Base-by-base conservation (phyloP, 2,797 vertebrate species). In the Sebastes ruberrimus region DNA sequence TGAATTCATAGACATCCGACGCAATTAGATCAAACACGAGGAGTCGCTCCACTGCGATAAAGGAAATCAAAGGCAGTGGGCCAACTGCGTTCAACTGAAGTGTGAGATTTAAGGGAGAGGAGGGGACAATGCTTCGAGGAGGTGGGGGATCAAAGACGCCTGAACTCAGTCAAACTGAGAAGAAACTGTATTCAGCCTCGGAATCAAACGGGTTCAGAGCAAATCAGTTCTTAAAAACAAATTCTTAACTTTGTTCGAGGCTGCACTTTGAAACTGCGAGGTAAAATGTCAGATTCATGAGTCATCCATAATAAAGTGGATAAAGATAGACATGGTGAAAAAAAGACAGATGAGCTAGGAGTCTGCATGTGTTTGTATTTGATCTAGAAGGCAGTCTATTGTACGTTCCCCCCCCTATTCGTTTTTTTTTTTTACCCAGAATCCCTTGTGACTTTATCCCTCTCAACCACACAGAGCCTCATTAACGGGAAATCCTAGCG, bases 401-500 rank as follows among this genome's bases (percentile, higher is more conserved):
- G 86, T 71, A 56, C 74, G 73, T 30, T 70, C 56, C 10, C 22
- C 22, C 4, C 33, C n/a, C 38, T 42, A 10, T 30, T n/a, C 71
- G 57, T 64, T 55, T 27, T 60, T 23, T 49, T 78, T 63, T 42
- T 22, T 60, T 30, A 79, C 53, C 60, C 85, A 87, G 63, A 86
- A 86, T 94, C 93, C 90, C 86, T 64, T 73, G 90, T 83, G 90
- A 88, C 86, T 86, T 81, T 70, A 86, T 88, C 86, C 78, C 62
- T 82, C 80, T 88, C 81, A 71, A 86, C 89, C 83, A 82, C 87
- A 88, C 81, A 76, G 85, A 93, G 85, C 70, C 89, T 94, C 93
- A 94, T 95, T 95, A 94, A 92, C 71, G 74, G 92, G 89, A 93
- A 94, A 95, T 91, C 90, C 92, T 92, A 94, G 89, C 85, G 23